Conservation (phyloP, 2,888 invertebrate genomes). For the Habrosyne pyritoides region DNA sequence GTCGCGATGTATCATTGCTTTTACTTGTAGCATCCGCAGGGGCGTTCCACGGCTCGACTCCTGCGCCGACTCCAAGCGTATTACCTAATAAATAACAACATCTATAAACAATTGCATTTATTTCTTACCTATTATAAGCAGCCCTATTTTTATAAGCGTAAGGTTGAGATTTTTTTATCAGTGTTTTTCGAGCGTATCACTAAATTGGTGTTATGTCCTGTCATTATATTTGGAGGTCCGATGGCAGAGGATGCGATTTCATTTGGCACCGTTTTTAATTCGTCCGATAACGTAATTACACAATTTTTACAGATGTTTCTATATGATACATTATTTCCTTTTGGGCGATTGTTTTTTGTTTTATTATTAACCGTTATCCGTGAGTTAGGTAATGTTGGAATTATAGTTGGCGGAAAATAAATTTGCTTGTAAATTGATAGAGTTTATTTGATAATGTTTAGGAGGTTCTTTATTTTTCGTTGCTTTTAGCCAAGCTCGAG, state of each 20-base stretch:
- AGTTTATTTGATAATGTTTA: no score
- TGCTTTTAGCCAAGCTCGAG: no score
- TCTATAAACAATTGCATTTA: conserved; percentile 22
- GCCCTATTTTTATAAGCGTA: neutral
- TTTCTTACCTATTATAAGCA: neutral
- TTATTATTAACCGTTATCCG: neutral
- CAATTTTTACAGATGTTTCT: conserved; percentile 12
- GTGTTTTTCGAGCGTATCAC: conserved; percentile 8
- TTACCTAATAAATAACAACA: conserved; percentile 63
- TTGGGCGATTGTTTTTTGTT: neutral
- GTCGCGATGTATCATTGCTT: conserved; percentile 75
- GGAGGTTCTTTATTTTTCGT: no score
- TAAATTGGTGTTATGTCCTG: conserved; percentile 57
- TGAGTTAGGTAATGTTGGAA: neutral
- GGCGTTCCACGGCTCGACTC: conserved; percentile 64
- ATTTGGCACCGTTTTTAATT: conserved; percentile 52
- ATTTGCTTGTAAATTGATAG: no score
- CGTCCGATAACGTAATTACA: conserved; percentile 37
- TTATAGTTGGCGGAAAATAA: neutral
- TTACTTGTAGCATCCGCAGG: conserved; percentile 72
- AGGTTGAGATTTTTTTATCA: conserved; percentile 1
- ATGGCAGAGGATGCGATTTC: conserved; percentile 67
- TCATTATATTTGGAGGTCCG: conserved; percentile 69
- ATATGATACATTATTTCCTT: conserved; percentile 11
- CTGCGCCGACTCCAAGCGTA: conserved; percentile 45